Conservation (phyloP, 2,888 invertebrate genomes). For the Gibbula magus region DNA sequence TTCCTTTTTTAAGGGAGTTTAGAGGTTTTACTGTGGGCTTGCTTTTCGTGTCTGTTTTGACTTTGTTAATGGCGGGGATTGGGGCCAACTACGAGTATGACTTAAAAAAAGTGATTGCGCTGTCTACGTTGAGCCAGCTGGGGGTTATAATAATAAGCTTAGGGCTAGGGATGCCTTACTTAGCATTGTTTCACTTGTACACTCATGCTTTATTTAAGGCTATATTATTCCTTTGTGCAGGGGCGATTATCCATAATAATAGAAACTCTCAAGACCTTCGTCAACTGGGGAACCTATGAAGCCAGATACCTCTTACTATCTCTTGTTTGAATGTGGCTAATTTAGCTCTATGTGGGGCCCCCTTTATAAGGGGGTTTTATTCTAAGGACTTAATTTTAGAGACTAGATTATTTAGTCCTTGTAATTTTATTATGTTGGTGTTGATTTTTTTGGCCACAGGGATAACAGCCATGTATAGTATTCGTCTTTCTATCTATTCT, state of each 20-base stretch:
- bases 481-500: constrained; percentile 27
- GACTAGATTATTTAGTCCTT: background rate
- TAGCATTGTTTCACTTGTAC: constrained; percentile 84
- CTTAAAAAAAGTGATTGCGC: constrained; percentile 87
- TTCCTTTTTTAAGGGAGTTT: constrained; percentile 76
- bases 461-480: constrained; percentile 28
- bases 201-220: constrained; percentile 87
- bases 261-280: constrained; percentile 83
- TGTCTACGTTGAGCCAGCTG: constrained; percentile 85
- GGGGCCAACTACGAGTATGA: constrained; percentile 77
- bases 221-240: constrained; percentile 84
- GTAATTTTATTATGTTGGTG: background rate
- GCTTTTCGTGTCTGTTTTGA: constrained; percentile 76
- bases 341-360: constrained; percentile 57
- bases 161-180: constrained; percentile 77
- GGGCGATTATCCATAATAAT: constrained; percentile 82
- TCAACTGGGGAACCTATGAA: constrained; percentile 46
- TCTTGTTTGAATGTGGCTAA: constrained; percentile 46
- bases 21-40: constrained; percentile 77
- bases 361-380: constrained; percentile 67
- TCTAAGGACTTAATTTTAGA: constrained; percentile 68
- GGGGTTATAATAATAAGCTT: constrained; percentile 84
- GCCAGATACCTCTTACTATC: constrained; percentile 55
- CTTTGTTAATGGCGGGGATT: constrained; percentile 70
- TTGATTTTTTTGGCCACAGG: constrained; percentile 22